Conservation (phyloP, 2,888 invertebrate genomes). For the Ariolimax columbianus region DNA sequence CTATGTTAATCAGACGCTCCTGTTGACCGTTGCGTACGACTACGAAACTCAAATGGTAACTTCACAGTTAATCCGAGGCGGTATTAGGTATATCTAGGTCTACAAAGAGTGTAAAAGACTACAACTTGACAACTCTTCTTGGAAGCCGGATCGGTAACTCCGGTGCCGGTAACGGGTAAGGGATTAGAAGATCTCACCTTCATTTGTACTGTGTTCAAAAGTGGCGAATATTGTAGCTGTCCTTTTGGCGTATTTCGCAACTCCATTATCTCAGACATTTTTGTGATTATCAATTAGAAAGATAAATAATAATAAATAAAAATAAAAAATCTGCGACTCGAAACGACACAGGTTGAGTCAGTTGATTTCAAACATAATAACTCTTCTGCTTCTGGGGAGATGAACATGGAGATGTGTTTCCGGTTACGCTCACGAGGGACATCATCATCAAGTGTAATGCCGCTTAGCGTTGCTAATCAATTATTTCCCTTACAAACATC, state of each 20-base stretch:
- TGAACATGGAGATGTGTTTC: neutral
- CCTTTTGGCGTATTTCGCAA: constrained; percentile 31
- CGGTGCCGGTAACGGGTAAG: too few relatives aligned
- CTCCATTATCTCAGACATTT: neutral
- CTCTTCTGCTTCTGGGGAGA: neutral
- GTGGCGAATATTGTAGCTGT: constrained; percentile 17
- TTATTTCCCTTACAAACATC: too few relatives aligned
- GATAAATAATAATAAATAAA: neutral
- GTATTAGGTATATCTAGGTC: too few relatives aligned
- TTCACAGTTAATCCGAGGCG: too few relatives aligned
- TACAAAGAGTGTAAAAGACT: too few relatives aligned
- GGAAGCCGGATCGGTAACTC: too few relatives aligned
- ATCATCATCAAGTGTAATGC: too few relatives aligned
- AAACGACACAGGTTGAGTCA: neutral
- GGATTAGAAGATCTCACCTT: neutral
- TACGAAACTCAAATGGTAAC: neutral
- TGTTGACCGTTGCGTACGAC: neutral
- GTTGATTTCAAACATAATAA: neutral
- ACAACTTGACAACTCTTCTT: neutral
- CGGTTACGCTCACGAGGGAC: too few relatives aligned
- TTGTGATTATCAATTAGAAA: neutral
- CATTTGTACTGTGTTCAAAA: neutral
- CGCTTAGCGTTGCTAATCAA: too few relatives aligned
- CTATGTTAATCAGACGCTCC: too few relatives aligned
- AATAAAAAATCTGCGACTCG: neutral